phyloP scores from a whole-genome alignment of 2,797 vertebrate genomes.

The Margarornis squamiger region DNA sequence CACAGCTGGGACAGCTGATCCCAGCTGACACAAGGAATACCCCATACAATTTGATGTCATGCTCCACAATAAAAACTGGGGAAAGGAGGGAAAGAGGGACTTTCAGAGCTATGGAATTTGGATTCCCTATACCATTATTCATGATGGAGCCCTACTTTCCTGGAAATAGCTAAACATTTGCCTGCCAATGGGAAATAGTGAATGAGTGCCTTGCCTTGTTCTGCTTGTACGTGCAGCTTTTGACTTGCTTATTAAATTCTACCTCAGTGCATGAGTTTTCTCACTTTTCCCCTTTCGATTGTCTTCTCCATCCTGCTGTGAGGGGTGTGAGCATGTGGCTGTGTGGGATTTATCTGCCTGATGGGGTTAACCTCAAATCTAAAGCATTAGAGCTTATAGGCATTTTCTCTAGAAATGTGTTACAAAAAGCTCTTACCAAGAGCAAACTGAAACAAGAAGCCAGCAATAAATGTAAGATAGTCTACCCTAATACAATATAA shows the following conservation, averaged over 20 bases:
- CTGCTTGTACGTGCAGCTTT: background rate
- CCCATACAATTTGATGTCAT: accelerated
- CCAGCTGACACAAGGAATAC: background rate
- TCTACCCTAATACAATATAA: background rate
- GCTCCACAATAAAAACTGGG: background rate
- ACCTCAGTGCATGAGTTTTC: background rate
- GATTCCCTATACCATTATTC: background rate
- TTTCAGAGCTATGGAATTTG: background rate
- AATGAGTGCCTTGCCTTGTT: background rate
- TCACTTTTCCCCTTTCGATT: background rate
- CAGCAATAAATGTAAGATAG: background rate
- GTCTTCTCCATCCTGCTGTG: background rate
- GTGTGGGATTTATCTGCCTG: background rate
- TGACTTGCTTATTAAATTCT: background rate
- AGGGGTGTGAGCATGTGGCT: accelerated
- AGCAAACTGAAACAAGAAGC: background rate
- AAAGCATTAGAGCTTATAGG: background rate
- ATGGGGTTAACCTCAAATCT: background rate
- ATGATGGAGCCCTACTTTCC: background rate
- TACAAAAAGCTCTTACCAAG: background rate
- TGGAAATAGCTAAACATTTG: background rate
- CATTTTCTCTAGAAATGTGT: background rate
- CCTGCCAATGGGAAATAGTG: accelerated
- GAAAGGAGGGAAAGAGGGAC: background rate
- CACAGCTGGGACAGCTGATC: background rate